Evolutionary conservation across 2,888 invertebrate species (phyloP).

Genomic region (Neria commutata): DNA sequence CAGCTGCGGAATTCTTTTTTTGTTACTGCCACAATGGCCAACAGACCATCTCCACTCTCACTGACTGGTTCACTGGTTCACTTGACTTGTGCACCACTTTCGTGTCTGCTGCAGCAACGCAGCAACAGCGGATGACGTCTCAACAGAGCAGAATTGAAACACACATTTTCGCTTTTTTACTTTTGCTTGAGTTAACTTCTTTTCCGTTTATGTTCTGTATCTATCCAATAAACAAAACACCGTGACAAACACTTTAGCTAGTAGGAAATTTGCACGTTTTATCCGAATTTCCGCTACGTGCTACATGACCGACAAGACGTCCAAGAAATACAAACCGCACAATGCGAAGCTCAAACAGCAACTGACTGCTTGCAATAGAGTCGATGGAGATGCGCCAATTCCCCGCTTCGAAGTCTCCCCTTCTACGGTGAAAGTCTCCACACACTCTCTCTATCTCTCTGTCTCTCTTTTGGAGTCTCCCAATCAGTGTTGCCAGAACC

Average conservation of each 20-base stretch:
- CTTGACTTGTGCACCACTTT: too few species aligned
- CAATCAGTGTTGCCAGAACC: too few species aligned
- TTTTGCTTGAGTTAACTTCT: too few species aligned
- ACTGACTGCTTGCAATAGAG: too few species aligned
- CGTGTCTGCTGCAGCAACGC: not conserved
- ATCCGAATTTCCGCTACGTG: not conserved
- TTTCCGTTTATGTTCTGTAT: slow-evolving; percentile 2
- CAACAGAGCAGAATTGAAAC: not conserved
- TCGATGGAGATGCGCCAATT: too few species aligned
- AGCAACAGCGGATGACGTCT: too few species aligned
- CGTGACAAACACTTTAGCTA: not conserved
- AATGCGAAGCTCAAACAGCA: not conserved
- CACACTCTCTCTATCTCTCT: not conserved
- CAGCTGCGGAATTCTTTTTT: not conserved
- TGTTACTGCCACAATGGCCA: not conserved
- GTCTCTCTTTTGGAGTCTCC: too few species aligned
- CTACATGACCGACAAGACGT: too few species aligned
- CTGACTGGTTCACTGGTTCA: too few species aligned
- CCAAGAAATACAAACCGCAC: not conserved
- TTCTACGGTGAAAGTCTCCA: not conserved
- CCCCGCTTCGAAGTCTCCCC: not conserved
- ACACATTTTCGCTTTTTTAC: not conserved
- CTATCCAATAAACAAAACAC: too few species aligned
- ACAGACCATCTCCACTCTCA: not conserved
- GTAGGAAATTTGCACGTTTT: not conserved